A percentile compares a stretch with the other conserved stretches of the same genome.
phyloP scores from a whole-genome alignment of 2,797 vertebrate genomes.

The Sebastes itinus region DNA sequence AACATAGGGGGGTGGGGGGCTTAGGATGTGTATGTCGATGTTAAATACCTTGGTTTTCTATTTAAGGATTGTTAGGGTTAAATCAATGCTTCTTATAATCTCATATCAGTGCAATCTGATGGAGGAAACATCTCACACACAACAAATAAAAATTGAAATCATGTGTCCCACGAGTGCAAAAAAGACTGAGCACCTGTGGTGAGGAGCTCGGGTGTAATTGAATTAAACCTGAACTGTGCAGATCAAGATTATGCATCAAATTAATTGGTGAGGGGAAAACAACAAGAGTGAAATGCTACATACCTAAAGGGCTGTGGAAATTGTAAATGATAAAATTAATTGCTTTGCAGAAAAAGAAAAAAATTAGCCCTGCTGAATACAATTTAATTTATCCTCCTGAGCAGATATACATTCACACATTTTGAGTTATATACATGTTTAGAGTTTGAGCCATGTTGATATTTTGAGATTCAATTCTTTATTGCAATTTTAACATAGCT shows the following conservation, averaged over 20 bases:
- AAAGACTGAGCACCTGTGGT: constrained; percentile 2
- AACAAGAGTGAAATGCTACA: constrained; percentile 16
- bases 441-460: not conserved
- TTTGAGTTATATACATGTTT: not conserved
- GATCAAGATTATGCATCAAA: constrained; percentile 36
- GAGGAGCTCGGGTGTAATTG: constrained; percentile 29
- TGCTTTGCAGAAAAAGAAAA: not conserved
- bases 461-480: not conserved
- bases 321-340: constrained; percentile 7
- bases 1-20: not conserved
- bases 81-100: not conserved
- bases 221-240: constrained; percentile 39
- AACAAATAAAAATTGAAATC: constrained; percentile 21
- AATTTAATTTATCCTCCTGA: not conserved
- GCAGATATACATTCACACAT: not conserved
- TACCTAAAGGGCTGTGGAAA: constrained; percentile 4
- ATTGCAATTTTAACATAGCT: not conserved
- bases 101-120: not conserved
- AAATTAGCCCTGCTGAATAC: not conserved
- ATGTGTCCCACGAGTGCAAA: not conserved
- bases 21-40: not conserved
- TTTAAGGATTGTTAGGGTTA: not conserved
- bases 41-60: constrained; percentile 2
- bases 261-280: constrained; percentile 41
- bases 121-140: not conserved